Percentiles rank a stretch among this genome's conserved stretches.
Evolutionary conservation across 2,113 vertebrate species (phyloP).

Genomic region (Carassius carassius): DNA sequence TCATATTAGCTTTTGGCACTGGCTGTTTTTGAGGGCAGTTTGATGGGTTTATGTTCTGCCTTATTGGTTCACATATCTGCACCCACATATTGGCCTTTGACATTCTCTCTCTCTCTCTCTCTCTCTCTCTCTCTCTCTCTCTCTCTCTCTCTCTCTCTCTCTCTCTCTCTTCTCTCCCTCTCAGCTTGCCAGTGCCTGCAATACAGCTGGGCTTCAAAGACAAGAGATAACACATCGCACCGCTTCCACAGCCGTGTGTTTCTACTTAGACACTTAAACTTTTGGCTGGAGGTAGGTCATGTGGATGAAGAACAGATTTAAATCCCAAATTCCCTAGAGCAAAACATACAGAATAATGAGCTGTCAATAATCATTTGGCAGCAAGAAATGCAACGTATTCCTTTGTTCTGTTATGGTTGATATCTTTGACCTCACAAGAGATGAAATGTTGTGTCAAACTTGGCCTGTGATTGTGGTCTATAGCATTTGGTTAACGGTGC

Average conservation of each 20-base stretch:
- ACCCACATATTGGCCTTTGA: not conserved
- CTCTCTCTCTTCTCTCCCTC: slow-evolving; percentile 19
- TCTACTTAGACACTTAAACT: slow-evolving; percentile 64
- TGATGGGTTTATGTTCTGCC: not conserved
- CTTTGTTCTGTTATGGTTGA: not conserved
- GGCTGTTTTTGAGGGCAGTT: not conserved
- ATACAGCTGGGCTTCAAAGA: slow-evolving; percentile 77
- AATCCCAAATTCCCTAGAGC: slow-evolving; percentile 9
- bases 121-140: slow-evolving; percentile 26
- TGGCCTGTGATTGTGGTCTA: not conserved
- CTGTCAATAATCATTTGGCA: slow-evolving; percentile 27
- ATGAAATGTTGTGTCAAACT: not conserved
- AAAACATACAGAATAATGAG: slow-evolving; percentile 30
- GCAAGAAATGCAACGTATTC: not conserved
- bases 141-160: no score
- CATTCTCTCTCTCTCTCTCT: not conserved
- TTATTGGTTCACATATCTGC: not conserved
- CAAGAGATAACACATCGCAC: slow-evolving; percentile 67
- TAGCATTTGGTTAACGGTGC: not conserved
- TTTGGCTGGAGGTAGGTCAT: slow-evolving; percentile 51
- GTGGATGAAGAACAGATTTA: slow-evolving; percentile 32
- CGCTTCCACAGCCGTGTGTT: slow-evolving; percentile 60
- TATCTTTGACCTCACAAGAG: slow-evolving; percentile 12
- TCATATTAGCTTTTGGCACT: not conserved
- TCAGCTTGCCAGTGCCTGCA: slow-evolving; percentile 54